Conservation (phyloP, 2,888 invertebrate genomes). For the Drosophila anceps region DNA sequence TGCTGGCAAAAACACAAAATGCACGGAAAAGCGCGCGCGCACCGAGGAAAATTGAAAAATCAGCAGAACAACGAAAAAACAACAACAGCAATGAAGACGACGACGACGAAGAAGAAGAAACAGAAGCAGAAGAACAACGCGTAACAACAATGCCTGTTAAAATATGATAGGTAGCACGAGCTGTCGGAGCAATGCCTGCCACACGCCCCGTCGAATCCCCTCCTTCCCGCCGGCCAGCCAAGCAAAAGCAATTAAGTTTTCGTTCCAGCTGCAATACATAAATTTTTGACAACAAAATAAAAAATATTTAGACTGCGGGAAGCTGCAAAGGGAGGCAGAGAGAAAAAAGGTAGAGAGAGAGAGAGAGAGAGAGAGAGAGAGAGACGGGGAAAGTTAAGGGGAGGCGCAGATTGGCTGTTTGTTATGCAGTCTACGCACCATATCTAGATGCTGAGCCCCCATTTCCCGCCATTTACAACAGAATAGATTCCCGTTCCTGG, state of each 20-base stretch:
- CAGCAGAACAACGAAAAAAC: constrained; percentile 33
- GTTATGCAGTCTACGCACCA: neutral
- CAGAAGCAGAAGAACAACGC: neutral
- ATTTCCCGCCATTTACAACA: neutral
- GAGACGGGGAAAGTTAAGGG: neutral
- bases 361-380: neutral
- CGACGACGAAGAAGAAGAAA: neutral
- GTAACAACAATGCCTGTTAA: constrained; percentile 14
- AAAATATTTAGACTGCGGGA: neutral
- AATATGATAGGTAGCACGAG: constrained; percentile 5
- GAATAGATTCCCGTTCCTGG: neutral
- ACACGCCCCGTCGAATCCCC: neutral
- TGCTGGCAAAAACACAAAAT: constrained; percentile 20
- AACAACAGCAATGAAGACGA: constrained; percentile 21
- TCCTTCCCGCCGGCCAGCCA: neutral
- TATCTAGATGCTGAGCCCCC: neutral
- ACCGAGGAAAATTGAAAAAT: constrained; percentile 43
- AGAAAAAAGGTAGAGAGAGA: too few species aligned
- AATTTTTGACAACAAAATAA: constrained; percentile 11
- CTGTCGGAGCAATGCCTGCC: neutral
- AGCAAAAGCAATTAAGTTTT: constrained; percentile 30
- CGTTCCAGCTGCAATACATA: constrained; percentile 19
- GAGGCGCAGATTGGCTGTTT: neutral
- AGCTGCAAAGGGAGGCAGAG: neutral
- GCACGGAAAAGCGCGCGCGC: constrained; percentile 40